Conservation (phyloP, 2,113 vertebrate genomes). For the Petroica traversi region DNA sequence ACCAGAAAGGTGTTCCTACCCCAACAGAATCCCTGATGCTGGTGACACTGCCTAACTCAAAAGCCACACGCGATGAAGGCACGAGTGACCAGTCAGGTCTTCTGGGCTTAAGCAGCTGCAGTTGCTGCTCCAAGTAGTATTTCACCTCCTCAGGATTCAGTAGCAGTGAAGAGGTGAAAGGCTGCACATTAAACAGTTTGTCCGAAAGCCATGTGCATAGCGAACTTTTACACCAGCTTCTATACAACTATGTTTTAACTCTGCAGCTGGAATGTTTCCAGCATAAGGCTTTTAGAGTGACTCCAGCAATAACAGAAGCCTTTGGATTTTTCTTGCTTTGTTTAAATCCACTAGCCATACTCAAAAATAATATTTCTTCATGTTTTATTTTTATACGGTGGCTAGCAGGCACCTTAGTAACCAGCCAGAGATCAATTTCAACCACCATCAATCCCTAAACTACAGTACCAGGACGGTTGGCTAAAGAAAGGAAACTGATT, state of each 20-base stretch:
- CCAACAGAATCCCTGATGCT: slow-evolving; percentile 70
- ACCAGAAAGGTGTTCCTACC: slow-evolving; percentile 60
- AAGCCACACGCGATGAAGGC: slow-evolving; percentile 72
- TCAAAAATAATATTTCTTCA: slow-evolving; percentile 79
- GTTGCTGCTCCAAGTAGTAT: slow-evolving; percentile 47
- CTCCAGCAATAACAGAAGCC: slow-evolving; percentile 79
- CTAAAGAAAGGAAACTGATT: slow-evolving; percentile 82
- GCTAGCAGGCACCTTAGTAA: slow-evolving; percentile 84
- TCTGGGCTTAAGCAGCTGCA: slow-evolving; percentile 63
- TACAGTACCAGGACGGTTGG: slow-evolving; percentile 84
- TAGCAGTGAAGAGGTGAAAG: slow-evolving; percentile 75
- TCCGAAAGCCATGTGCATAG: slow-evolving; percentile 71
- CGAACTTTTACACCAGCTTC: slow-evolving; percentile 71
- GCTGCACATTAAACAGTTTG: slow-evolving; percentile 73
- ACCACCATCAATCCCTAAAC: slow-evolving; percentile 83
- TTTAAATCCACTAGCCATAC: slow-evolving; percentile 84
- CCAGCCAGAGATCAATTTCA: slow-evolving; percentile 83
- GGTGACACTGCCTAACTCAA: slow-evolving; percentile 69
- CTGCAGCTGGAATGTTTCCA: slow-evolving; percentile 75
- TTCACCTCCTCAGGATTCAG: slow-evolving; percentile 68
- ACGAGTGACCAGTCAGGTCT: slow-evolving; percentile 66
- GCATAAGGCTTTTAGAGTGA: slow-evolving; percentile 82
- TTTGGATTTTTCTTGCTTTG: slow-evolving; percentile 71
- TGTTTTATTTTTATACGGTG: slow-evolving; percentile 80
- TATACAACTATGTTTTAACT: slow-evolving; percentile 70